These are phyloP conservation scores for Poeciliopsis infans DNA, from an alignment of 2,797 vertebrate species.

Conservation along the genomic window DNA sequence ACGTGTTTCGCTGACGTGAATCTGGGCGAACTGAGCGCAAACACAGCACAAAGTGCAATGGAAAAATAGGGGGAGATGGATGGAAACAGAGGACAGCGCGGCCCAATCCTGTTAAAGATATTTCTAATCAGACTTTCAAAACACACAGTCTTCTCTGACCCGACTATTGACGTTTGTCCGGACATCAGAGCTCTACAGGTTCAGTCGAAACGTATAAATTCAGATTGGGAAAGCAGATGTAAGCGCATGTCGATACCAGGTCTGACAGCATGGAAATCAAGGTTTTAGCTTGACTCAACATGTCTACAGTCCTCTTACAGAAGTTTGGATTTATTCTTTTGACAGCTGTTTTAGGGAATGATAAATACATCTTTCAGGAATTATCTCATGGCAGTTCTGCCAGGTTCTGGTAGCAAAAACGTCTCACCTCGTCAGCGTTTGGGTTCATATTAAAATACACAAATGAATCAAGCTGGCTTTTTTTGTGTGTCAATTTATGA, in stretches of 20 bases:
- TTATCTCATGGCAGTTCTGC: background rate
- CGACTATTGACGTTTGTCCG: background rate
- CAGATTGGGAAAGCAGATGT: background rate
- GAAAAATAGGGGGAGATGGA: background rate
- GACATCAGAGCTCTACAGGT: background rate
- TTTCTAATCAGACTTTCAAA: background rate
- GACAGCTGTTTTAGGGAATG: background rate
- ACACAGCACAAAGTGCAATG: conserved; percentile 1
- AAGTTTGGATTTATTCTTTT: background rate
- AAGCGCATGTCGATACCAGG: background rate
- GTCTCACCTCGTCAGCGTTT: background rate
- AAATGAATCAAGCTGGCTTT: background rate
- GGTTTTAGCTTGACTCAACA: background rate
- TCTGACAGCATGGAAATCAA: background rate
- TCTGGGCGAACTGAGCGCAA: background rate
- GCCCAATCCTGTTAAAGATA: background rate
- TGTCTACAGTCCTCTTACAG: background rate
- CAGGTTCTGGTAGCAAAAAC: background rate
- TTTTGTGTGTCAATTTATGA: background rate
- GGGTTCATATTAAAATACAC: background rate
- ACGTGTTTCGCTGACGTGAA: conserved; percentile 1
- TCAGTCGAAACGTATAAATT: background rate
- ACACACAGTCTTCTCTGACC: background rate
- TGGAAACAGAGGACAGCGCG: conserved; percentile 1
- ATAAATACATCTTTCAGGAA: background rate